Evolutionary conservation across 2,113 vertebrate species (phyloP), one percentile per base, ranked within the genome.

Genomic region (Oreotrochilus melanogaster): DNA sequence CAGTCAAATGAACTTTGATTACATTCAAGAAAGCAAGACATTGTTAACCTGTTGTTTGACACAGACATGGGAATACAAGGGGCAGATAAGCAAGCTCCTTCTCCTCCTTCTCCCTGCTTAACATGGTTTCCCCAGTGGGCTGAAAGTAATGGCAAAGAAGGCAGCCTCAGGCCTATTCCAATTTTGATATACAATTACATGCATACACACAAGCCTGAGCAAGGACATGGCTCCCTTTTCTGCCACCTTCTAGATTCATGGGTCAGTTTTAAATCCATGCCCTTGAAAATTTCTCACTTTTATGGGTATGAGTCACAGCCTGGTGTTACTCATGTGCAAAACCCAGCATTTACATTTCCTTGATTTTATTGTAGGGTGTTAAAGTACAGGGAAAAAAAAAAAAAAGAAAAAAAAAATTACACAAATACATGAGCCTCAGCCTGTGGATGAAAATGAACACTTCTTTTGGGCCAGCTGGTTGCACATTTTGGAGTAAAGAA

Each of bases 261-360:
- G 51, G 64, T 73, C 56, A 80, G 51, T 86, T 95, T 92, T 80
- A 37, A 70, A 66, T 35, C 8, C 18, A 66, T n/a, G 39, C 10
- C 53, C 47, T 71, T 86, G 83, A 92, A 94, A 92, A 76, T 74
- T 54, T 60, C 57, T 80, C n/a, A 58, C 23, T 86, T 94, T 82
- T 51, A 89, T 18, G 6, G 28, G 24, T 53, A 47, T 72, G 65
- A 85, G 28, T 91, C 70, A 82, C 19, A 85, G 56, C 19, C 19
- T 1, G 2, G 18, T 56, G n/a, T 82, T 82, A 70, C 28, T 74
- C 51, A 78, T 30, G 92, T 43, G 42, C 42, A 88, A 53, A 17
- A 43, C 19, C 42, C 33, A 60, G 47, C 21, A 72, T 62, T 87
- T 58, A 75, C 9, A 65, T 75, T 93, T 89, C 53, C 45, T 82